Base-by-base conservation (phyloP, 2,113 vertebrate species). In the Lutjanus erythropterus region DNA sequence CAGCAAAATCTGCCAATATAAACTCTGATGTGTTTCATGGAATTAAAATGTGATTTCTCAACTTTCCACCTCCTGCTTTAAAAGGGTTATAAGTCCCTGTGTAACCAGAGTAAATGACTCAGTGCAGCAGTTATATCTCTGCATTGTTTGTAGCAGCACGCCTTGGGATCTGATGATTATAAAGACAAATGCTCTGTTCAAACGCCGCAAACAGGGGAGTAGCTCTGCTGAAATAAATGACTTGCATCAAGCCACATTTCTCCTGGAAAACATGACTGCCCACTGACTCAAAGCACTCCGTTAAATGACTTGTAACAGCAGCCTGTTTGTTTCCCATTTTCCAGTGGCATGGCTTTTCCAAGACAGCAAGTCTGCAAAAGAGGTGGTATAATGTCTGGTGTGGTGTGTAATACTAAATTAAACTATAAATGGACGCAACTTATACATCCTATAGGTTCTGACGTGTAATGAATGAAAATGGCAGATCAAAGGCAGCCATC, bases 231-330 rank as follows among this genome's bases (percentile, higher is more conserved):
- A 80, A 86, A 86, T 79, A 78, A 90, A 89, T 62, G 46, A 83
- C 37, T 86, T 75, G 60, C 79, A 81, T 64, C 21, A 41, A 78
- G 68, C 47, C 74, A 46, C 56, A 27, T 70, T 76, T 80, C 77
- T 78, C 27, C 59, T 79, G 77, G 83, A 88, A 92, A 91, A 89
- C 79, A 78, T 66, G 67, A 83, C 71, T 55, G 78, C 64, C 61
- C 80, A 72, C 19, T 60, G 71, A 75, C 56, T 83, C 49, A 53
- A 71, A 80, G 82, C 58, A 25, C 77, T 62, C 37, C 1, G 46
- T 72, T 82, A 88, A 83, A 81, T 60, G 61, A 80, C 72, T 88
- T 84, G 64, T 67, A 89, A 89, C 83, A 86, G 75, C 49, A 2
- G 5, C 1, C 23, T 65, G 75, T 78, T 85, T 85, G 80, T 72